Evolutionary conservation across 2,797 vertebrate genomes (phyloP), one percentile per base, ranked within the genome.

Genomic region (Crax fasciolata): DNA sequence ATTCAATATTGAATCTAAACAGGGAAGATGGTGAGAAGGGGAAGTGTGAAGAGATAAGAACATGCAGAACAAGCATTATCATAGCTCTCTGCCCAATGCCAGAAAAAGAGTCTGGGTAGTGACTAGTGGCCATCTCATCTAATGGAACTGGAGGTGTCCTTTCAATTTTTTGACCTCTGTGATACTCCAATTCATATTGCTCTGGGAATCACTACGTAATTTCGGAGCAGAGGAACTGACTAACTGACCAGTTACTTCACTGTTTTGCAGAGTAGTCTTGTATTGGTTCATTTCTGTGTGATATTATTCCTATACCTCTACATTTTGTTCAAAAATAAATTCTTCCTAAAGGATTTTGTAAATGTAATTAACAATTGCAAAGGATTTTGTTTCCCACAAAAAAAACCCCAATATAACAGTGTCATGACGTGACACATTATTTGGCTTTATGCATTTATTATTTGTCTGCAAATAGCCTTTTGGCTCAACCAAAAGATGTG

Each of bases 401-500:
- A 71, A 8, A 30, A 28, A 10, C 49, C 13, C 14, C 74, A 63
- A 7, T 43, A 16, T 73, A 80, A 77, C 1, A 35, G 24, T 54
- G 85, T 52, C 1, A 10, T 83, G 70, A 81, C 51, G 48, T 58
- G 78, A 89, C 65, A 68, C 27, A 55, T 49, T 89, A 35, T 70
- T 95, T 88, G 78, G 58, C 51, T 93, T 86, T 81, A 35, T 54
- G 32, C 6, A 16, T 68, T 89, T 95, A 67, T 35, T 93, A n/a
- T 85, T 94, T 85, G 66, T 85, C 73, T 49, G 8, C 51, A 84
- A 83, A 95, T 81, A 93, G 76, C 27, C 66, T 88, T 85, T 93
- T 96, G 92, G 89, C 90, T 85, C 73, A 87, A 59, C 10, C 19
- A 51, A 65, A 75, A 89, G 54, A 51, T 85, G 24, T n/a, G 21